Base-by-base conservation (phyloP, 2,113 vertebrate genomes). In the Triplophysa dalaica region DNA sequence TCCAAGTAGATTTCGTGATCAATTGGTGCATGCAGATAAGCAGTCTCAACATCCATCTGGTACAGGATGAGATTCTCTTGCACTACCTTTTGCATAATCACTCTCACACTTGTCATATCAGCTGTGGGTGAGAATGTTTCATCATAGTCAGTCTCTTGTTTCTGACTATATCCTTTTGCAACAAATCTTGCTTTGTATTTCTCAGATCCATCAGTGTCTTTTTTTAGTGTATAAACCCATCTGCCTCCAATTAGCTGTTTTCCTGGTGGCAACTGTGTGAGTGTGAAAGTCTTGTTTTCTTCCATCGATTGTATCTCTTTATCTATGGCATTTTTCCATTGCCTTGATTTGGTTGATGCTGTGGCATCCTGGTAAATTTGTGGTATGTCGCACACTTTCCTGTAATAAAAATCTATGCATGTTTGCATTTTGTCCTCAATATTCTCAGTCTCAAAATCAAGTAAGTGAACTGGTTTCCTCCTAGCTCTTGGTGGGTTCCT, bases 1-100 rank as follows among this genome's bases (percentile, higher is more conserved):
- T 81, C 65, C 8, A 80, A 38, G 24, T 75, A 81, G 1, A 84
- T 14, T n/a, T 85, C 52, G 77, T 38, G 62, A 8, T 84, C 77
- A 21, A 77, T 77, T 17, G 60, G 77, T 33, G 61, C 76, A 69
- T 83, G 81, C 19, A 84, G n/a, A n/a, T 81, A 84, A 8, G 68
- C 77, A 3, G 78, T 84, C 19, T 84, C 63, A 24, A 86, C 80
- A 24, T 84, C 80, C 82, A 82, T 80, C 56, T 85, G 70, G 9
- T 86, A 33, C 12, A 81, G 45, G n/a, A 72, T 21, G 1, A 83
- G 4, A 16, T 83, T 50, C n/a, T 77, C 22, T 41, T 83, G 77
- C 2, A 17, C 78, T 41, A 52, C 48, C 13, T 70, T 70, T 21
- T 78, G 75, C 78, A 83, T 78, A 6, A 75, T 24, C 1, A 66